These are phyloP conservation scores for Epinephelus awoara DNA, from an alignment of 2,797 vertebrate genomes.

Conservation along the genomic window DNA sequence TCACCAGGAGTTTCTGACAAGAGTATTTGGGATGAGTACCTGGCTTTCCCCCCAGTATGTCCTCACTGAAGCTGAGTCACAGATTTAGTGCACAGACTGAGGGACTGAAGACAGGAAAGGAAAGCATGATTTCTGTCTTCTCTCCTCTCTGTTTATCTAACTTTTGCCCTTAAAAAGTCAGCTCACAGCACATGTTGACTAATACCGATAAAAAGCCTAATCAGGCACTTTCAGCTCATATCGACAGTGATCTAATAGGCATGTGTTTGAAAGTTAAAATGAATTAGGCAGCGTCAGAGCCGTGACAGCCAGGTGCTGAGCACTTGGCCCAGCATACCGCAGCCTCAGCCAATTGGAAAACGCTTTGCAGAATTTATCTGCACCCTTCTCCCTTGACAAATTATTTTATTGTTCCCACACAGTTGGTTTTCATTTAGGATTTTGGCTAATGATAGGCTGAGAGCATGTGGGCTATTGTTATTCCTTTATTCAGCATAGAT, in stretches of 20 bases:
- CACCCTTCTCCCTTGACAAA: slow-evolving; percentile 87
- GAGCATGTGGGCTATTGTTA: slow-evolving; percentile 77
- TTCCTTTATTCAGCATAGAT: slow-evolving; percentile 66
- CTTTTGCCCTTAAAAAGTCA: slow-evolving; percentile 67
- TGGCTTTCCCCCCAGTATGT: slow-evolving; percentile 64
- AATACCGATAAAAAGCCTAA: slow-evolving; percentile 72
- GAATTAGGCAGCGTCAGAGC: slow-evolving; percentile 71
- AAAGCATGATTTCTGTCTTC: slow-evolving; percentile 41
- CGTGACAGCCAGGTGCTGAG: slow-evolving; percentile 84
- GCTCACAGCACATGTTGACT: slow-evolving; percentile 65
- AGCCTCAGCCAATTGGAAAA: slow-evolving; percentile 84
- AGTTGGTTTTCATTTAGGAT: slow-evolving; percentile 87
- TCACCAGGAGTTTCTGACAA: slow-evolving; percentile 72
- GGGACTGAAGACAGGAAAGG: slow-evolving; percentile 22
- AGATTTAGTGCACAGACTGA: slow-evolving; percentile 45
- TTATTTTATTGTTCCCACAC: slow-evolving; percentile 88
- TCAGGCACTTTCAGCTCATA: slow-evolving; percentile 61
- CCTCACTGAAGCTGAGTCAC: slow-evolving; percentile 71
- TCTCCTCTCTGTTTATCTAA: slow-evolving; percentile 67
- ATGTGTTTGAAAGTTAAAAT: slow-evolving; percentile 77
- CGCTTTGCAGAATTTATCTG: slow-evolving; percentile 87
- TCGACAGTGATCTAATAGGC: slow-evolving; percentile 75
- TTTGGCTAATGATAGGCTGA: slow-evolving; percentile 83
- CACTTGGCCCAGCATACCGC: slow-evolving; percentile 70
- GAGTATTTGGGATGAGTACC: slow-evolving; percentile 68